Evolutionary conservation across 2,888 invertebrate genomes (phyloP).

Genomic region (Incurvaria masculella): DNA sequence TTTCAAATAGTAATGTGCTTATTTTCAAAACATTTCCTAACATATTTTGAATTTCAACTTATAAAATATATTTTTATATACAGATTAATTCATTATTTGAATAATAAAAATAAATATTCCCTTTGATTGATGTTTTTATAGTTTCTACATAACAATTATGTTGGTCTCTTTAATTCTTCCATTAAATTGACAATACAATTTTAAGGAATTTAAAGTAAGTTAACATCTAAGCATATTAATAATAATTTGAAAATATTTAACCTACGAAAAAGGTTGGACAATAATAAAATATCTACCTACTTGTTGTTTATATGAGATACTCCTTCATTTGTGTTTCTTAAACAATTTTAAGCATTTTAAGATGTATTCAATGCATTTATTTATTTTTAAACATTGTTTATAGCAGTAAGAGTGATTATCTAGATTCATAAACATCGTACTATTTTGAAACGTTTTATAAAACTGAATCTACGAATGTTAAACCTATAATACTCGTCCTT

Average conservation of each 20-base stretch:
- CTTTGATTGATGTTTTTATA: constrained; percentile 53
- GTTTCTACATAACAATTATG: constrained; percentile 26
- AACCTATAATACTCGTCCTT: no score
- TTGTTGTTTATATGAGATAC: no score
- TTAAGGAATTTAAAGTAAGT: neutral
- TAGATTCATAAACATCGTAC: no score
- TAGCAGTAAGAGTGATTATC: no score
- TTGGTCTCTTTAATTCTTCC: constrained; percentile 2
- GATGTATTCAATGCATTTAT: no score
- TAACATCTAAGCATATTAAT: neutral
- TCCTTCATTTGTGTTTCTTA: no score
- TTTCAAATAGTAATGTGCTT: neutral
- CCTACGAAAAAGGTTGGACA: neutral
- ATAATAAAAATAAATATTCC: constrained; percentile 33
- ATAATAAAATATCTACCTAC: no score
- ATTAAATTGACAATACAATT: neutral
- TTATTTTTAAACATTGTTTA: no score
- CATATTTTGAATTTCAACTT: neutral
- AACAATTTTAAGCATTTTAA: no score
- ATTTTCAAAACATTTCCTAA: no score
- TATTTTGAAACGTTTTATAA: neutral
- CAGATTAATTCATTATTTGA: constrained; percentile 35
- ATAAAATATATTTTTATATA: neutral
- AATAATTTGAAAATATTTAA: neutral
- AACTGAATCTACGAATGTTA: neutral